Evolutionary conservation across 2,888 invertebrate species (phyloP).

Genomic region (Aleiodes leptofemur): DNA sequence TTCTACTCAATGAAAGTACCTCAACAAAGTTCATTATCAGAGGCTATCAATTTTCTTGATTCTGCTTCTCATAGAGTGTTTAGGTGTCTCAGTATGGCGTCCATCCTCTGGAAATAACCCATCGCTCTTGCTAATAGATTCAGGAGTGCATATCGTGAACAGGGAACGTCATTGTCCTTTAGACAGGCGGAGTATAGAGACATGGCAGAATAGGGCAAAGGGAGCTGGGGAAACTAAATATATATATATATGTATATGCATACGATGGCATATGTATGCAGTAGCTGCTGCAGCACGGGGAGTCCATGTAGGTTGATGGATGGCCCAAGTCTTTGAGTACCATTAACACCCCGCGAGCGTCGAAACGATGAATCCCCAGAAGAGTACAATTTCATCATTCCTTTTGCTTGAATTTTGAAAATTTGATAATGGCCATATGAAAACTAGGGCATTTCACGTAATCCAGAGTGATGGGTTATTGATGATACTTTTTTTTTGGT

Average conservation of each 20-base stretch:
- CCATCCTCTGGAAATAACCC: conserved; percentile 56
- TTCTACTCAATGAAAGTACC: background rate
- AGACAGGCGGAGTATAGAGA: conserved; percentile 49
- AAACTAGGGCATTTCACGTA: too few species aligned
- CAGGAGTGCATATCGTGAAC: conserved; percentile 58
- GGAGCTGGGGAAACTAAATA: conserved; percentile 40
- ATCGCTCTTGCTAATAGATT: conserved; percentile 67
- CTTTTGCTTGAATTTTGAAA: background rate
- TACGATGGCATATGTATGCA: conserved; percentile 48
- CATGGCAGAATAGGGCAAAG: conserved; percentile 39
- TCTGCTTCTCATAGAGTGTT: background rate
- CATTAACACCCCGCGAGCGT: conserved; percentile 63
- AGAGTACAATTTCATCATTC: conserved; percentile 17
- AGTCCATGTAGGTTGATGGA: conserved; percentile 63
- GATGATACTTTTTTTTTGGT: background rate
- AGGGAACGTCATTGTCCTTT: conserved; percentile 53
- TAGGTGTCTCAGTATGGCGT: conserved; percentile 14
- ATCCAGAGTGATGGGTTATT: too few species aligned
- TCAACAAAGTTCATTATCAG: conserved; percentile 13
- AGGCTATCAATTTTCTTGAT: conserved; percentile 25
- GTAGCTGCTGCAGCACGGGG: conserved; percentile 56
- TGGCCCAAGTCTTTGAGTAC: conserved; percentile 62
- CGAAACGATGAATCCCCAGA: conserved; percentile 40
- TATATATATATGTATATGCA: conserved; percentile 45
- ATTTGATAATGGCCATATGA: too few species aligned